Conservation (phyloP, 1,140 invertebrate species). For the Pentalonia nigronervosa region DNA sequence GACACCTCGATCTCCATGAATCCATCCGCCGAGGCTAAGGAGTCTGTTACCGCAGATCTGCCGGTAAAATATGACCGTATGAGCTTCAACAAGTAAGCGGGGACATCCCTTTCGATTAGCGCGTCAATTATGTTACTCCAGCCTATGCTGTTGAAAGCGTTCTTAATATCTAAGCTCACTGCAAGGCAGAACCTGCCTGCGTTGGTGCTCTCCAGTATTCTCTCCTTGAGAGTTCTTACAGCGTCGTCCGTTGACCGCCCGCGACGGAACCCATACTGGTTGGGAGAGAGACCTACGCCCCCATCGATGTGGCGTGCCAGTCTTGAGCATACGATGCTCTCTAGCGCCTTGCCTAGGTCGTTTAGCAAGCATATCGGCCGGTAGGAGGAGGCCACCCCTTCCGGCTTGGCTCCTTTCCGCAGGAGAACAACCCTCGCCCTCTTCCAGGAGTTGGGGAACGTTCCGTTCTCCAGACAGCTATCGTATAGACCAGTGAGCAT, state of each 20-base stretch:
- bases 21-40: not conserved
- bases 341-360: conserved; percentile 59
- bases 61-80: not conserved
- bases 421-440: conserved; percentile 57
- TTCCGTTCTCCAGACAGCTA: too few species aligned
- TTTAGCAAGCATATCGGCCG: conserved; percentile 61
- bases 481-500: too few species aligned
- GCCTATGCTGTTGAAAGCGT: not conserved
- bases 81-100: not conserved
- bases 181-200: not conserved
- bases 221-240: not conserved
- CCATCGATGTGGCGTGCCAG: not conserved
- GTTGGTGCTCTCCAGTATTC: rapidly evolving
- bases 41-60: not conserved
- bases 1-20: not conserved
- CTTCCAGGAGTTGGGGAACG: too few species aligned
- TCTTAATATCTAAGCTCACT: not conserved
- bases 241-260: not conserved
- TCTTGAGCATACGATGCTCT: not conserved
- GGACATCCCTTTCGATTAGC: not conserved
- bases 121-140: not conserved
- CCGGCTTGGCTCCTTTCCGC: conserved; percentile 55
- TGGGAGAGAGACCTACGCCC: not conserved
- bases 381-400: conserved; percentile 36
- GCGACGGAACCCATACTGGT: not conserved